Base-by-base conservation (phyloP, 2,797 vertebrate species). In the Corythornis leucogaster region DNA sequence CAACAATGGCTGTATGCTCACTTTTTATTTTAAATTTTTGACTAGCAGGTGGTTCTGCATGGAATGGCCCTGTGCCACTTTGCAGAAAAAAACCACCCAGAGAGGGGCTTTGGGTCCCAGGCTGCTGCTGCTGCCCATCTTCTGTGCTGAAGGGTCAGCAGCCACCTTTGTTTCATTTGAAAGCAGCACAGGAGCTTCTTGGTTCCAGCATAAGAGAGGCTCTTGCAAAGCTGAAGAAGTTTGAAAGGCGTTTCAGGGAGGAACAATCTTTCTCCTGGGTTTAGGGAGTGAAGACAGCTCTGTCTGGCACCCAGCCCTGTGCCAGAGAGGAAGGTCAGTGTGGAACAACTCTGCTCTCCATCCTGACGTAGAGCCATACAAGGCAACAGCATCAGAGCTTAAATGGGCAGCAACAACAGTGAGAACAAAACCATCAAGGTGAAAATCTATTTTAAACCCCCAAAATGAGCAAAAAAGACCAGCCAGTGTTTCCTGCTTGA, bases 321-420 rank as follows among this genome's bases (percentile, higher is more conserved):
- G 12, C 25, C 2, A 3, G 33, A 80, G 18, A 58, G 14, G 19
- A 67, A 68, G 13, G 66, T 30, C 50, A 62, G 51, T 0, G 1
- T 13, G 24, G 55, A 87, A 63, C 14, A 51, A 15, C 8, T 43
- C 51, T 8, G 16, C 18, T 68, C 35, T 48, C 45, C 43, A 31
- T 28, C 55, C 28, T 80, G 0, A 42, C 25, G 31, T 10, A 11
- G 21, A 92, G 63, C 42, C 8, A 2, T 7, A 8, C 0, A 1
- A 55, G 59, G 33, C 58, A 86, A 67, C 2, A 4, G 21, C 3
- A 66, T 25, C 11, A 30, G 35, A 35, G 33, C 33, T 84, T 61
- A 66, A 50, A 53, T 3, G 17, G 51, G 80, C 38, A 85, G 58
- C 55, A 62, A 9, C 14, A 38, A 31, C 2, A 20, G 22, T 3